phyloP scores from a whole-genome alignment of 1,140 invertebrate species.

The Glomeris maerens region DNA sequence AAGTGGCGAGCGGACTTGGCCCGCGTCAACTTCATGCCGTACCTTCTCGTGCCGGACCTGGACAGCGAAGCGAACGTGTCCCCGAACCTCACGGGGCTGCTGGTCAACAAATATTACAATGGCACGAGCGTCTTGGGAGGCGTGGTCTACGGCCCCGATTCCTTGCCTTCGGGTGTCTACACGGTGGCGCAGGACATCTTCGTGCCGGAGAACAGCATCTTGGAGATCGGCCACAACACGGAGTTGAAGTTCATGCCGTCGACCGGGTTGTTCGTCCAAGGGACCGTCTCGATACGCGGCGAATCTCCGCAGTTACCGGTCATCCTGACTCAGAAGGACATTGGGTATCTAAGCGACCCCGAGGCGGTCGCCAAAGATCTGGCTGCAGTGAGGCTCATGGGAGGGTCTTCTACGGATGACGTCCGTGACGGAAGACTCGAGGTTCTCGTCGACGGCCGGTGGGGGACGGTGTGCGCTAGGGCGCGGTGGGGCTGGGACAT shows the following conservation, averaged over 20 bases:
- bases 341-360: too few species aligned
- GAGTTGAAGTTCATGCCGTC: slow-evolving; percentile 65
- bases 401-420: background rate
- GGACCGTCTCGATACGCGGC: slow-evolving; percentile 41
- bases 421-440: slow-evolving; percentile 36
- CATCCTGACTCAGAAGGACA: too few species aligned
- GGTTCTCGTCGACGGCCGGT: slow-evolving; percentile 60
- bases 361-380: background rate
- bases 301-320: background rate
- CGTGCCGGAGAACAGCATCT: slow-evolving; percentile 67
- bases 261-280: slow-evolving; percentile 92
- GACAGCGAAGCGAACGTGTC: slow-evolving; percentile 44
- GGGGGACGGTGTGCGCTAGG: slow-evolving; percentile 96
- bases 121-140: slow-evolving; percentile 60
- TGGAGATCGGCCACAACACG: slow-evolving; percentile 73
- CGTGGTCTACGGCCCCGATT: slow-evolving; percentile 73
- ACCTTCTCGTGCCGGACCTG: slow-evolving; percentile 54
- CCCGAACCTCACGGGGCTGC: slow-evolving; percentile 53
- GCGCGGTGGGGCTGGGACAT: slow-evolving; percentile 92
- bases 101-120: slow-evolving; percentile 44
- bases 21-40: slow-evolving; percentile 70
- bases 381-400: background rate
- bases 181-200: slow-evolving; percentile 74
- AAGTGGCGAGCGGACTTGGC: slow-evolving; percentile 85
- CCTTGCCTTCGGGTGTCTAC: slow-evolving; percentile 51